Conservation (phyloP, 2,113 vertebrate genomes). For the Speoplatyrhinus poulsoni region DNA sequence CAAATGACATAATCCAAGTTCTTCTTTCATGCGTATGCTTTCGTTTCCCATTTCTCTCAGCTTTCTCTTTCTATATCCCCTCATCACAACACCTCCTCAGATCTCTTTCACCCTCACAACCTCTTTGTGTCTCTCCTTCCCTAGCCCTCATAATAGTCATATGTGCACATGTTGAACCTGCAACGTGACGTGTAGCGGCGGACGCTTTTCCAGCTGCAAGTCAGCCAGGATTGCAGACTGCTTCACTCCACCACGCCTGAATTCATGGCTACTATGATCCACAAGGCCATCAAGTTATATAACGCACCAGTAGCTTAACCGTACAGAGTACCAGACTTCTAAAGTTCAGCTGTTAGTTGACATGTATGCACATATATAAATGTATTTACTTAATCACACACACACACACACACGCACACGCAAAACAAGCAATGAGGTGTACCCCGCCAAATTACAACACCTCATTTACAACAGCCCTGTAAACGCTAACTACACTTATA, state of each 20-base stretch:
- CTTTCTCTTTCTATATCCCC: not conserved
- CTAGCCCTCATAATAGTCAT: constrained; percentile 39
- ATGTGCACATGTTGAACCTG: constrained; percentile 92
- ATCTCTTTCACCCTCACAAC: not conserved
- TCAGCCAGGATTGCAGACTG: constrained; percentile 21
- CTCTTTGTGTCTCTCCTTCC: constrained; percentile 8
- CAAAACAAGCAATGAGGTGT: constrained; percentile 84
- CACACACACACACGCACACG: constrained; percentile 30
- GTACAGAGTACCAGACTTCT: constrained; percentile 60
- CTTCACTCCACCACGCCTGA: not conserved
- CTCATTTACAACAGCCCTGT: constrained; percentile 11
- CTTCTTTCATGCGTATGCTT: constrained; percentile 8
- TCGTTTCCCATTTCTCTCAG: not conserved
- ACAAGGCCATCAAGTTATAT: not conserved
- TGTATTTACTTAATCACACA: constrained; percentile 9
- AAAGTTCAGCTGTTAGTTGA: constrained; percentile 73
- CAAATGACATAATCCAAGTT: constrained; percentile 22
- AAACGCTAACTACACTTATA: constrained; percentile 83
- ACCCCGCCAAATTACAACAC: constrained; percentile 53
- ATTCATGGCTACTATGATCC: not conserved
- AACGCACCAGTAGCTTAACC: constrained; percentile 30
- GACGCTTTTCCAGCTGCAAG: not conserved
- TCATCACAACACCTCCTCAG: constrained; percentile 3
- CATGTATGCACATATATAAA: constrained; percentile 27
- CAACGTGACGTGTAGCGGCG: constrained; percentile 81